Conservation (phyloP, 1,140 invertebrate species). For the Drosophila truncata region DNA sequence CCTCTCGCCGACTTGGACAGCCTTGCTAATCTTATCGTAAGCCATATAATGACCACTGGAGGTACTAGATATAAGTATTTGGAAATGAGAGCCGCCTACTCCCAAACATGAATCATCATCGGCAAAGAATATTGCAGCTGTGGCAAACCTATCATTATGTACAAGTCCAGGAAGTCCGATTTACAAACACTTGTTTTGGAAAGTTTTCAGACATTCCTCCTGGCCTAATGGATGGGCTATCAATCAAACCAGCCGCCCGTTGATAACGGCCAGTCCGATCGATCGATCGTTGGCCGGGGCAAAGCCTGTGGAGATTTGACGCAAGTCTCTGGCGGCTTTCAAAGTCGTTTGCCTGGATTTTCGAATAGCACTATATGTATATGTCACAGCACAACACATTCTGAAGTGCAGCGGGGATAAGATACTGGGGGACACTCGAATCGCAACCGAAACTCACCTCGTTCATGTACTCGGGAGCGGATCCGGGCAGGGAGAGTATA, state of each 20-base stretch:
- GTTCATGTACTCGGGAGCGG: constrained; percentile 86
- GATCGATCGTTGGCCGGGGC: constrained; percentile 1
- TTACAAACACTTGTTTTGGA: constrained; percentile 66
- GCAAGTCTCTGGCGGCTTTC: constrained; percentile 60
- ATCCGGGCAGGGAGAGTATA: constrained; percentile 86
- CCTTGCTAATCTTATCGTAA: constrained; percentile 63
- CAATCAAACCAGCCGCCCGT: constrained; percentile 57
- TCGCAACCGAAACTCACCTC: constrained; percentile 85
- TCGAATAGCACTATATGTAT: constrained; percentile 8
- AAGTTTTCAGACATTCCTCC: constrained; percentile 68
- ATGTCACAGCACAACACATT: constrained; percentile 41
- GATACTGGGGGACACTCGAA: constrained; percentile 43
- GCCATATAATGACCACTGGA: constrained; percentile 50
- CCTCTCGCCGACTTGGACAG: constrained; percentile 9
- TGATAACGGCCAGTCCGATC: constrained; percentile 46
- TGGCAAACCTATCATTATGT: constrained; percentile 2
- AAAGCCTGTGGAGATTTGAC: constrained; percentile 50
- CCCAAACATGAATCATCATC: constrained; percentile 39
- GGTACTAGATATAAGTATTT: constrained; percentile 21
- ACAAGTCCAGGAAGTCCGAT: constrained; percentile 55
- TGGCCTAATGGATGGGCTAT: constrained; percentile 50
- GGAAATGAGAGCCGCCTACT: not conserved
- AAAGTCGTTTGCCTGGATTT: constrained; percentile 61
- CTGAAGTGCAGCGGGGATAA: constrained; percentile 72
- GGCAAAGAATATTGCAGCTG: constrained; percentile 2